Evolutionary conservation across 2,113 vertebrate species (phyloP).

Genomic region (Lycaon pictus): DNA sequence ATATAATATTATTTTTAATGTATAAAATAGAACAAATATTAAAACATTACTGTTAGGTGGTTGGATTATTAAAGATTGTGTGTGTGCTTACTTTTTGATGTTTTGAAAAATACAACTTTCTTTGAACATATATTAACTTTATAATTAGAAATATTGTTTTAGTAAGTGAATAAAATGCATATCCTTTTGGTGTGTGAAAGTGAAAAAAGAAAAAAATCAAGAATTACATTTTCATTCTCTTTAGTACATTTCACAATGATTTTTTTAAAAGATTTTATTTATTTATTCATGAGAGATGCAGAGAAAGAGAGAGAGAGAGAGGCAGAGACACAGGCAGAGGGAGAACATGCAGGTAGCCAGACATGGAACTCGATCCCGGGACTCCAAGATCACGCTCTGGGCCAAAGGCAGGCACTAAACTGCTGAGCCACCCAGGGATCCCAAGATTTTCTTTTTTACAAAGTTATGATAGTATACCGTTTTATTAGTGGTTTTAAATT

Average conservation of each 20-base stretch:
- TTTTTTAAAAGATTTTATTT: neutral
- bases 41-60: neutral
- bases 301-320: too few relatives aligned
- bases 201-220: neutral
- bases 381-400: too few relatives aligned
- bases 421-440: too few relatives aligned
- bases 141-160: neutral
- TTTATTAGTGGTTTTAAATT: neutral
- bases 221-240: neutral
- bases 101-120: neutral
- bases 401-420: too few relatives aligned
- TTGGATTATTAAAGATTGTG: neutral
- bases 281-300: too few relatives aligned
- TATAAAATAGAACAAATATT: neutral
- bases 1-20: neutral
- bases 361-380: too few relatives aligned
- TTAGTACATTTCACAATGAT: neutral
- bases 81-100: neutral
- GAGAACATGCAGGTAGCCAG: too few relatives aligned
- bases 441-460: neutral
- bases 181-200: neutral
- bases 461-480: neutral
- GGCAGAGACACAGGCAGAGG: too few relatives aligned
- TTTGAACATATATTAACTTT: neutral
- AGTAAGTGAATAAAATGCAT: neutral